Conservation (phyloP, 2,113 vertebrate species). For the Coreoperca whiteheadi region DNA sequence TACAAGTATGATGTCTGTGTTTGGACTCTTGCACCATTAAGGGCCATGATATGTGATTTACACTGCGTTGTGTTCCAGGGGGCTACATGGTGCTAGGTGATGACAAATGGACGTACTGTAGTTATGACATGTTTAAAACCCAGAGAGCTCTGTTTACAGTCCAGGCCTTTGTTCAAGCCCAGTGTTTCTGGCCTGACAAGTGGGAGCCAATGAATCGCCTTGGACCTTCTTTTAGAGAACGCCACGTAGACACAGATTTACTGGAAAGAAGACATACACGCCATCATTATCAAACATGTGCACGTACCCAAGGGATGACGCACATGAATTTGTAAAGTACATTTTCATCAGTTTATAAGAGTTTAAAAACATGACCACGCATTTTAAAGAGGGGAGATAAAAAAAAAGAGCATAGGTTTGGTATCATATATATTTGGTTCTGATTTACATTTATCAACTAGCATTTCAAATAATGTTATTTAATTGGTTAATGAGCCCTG, state of each 20-base stretch:
- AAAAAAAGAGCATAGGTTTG: background rate
- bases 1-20: slow-evolving; percentile 45
- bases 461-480: background rate
- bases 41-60: slow-evolving; percentile 57
- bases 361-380: background rate
- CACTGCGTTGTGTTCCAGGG: slow-evolving; percentile 23
- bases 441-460: background rate
- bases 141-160: slow-evolving; percentile 61
- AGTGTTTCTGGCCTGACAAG: slow-evolving; percentile 26
- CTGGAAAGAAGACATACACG: background rate
- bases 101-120: slow-evolving; percentile 56
- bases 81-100: slow-evolving; percentile 11
- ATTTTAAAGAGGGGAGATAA: background rate
- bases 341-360: background rate
- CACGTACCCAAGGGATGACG: background rate
- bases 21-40: slow-evolving; percentile 49
- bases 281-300: background rate
- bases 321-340: background rate
- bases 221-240: background rate
- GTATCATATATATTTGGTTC: background rate
- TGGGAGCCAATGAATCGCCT: slow-evolving; percentile 12
- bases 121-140: slow-evolving; percentile 70
- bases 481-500: background rate
- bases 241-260: slow-evolving; percentile 4
- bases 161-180: slow-evolving; percentile 42